Base-by-base conservation (phyloP, 1,140 invertebrate species). In the Neodiprion fabricii region DNA sequence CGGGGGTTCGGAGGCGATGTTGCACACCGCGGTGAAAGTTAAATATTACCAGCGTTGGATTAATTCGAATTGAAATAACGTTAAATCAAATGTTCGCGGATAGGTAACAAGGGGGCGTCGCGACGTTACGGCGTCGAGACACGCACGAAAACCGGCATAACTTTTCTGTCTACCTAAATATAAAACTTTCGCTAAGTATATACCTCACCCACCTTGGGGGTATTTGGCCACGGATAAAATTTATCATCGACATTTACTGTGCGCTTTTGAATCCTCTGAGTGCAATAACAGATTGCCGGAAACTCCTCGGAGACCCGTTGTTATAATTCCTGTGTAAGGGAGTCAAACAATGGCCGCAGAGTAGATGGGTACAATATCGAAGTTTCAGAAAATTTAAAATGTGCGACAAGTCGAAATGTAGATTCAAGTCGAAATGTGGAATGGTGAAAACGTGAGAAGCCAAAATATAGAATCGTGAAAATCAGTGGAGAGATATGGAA, bases 21-120 rank as follows among this genome's bases (percentile, higher is more conserved):
- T 40, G 28, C 28, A 40, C 28, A 1, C 2, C 28, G 28, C 28
- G 28, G 28, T 40, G 28, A 40, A 40, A 40, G 28, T 40, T 40
- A 40, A 40, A 40, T 40, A 40, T 40, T 40, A 40, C 28, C 53
- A 47, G n/a, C 40, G 14, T 11, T 14, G 80, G 79, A 79, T 85
- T 84, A 80, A 81, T 83, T 84, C 82, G 28, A 79, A 79, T 84
- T 77, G 77, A 75, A 79, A 75, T 84, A 81, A 86, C 80, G 82
- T 84, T 87, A 86, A 87, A 87, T 86, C 83, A 87, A 83, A 83
- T 79, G 79, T 82, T 84, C 80, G 82, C 81, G 84, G 85, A 84
- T 14, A 81, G 85, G 85, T 82, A 86, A 87, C 85, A 86, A 86
- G 86, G 81, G 84, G 84, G 81, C 82, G 81, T 83, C 80, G 80